Evolutionary conservation across 2,113 vertebrate genomes (phyloP).

Genomic region (Puntigrus tetrazona): DNA sequence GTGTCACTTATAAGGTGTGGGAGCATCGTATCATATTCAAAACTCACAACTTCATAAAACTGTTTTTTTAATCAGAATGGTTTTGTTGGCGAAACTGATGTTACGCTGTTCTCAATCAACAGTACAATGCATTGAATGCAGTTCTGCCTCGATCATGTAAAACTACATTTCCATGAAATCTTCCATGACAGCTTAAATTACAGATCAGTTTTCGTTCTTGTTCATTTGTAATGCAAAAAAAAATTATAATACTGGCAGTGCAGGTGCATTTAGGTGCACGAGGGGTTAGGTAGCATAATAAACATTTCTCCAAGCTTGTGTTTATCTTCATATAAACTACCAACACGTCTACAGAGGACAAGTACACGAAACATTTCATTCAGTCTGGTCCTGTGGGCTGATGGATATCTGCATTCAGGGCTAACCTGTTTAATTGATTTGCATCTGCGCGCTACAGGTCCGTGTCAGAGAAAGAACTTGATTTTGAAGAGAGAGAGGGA

Average conservation of each 20-base stretch:
- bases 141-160: neutral
- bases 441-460: neutral
- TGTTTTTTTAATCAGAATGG: too few relatives aligned
- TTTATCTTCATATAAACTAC: neutral
- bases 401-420: neutral
- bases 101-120: neutral
- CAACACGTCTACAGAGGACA: neutral
- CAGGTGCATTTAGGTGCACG: too few relatives aligned
- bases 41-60: too few relatives aligned
- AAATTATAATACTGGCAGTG: too few relatives aligned
- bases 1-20: too few relatives aligned
- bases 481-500: neutral
- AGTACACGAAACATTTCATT: slow-evolving; percentile 56
- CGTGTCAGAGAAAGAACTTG: neutral
- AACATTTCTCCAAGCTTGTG: neutral
- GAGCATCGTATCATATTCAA: too few relatives aligned
- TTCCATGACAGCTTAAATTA: neutral
- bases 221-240: too few relatives aligned
- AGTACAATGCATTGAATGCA: too few relatives aligned
- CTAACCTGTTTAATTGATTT: neutral
- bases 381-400: slow-evolving; percentile 30
- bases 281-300: neutral
- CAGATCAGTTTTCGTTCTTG: too few relatives aligned
- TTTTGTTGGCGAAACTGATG: neutral
- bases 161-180: neutral